These are phyloP conservation scores for Megastigmus dorsalis DNA, from an alignment of 2,888 invertebrate species.

Conservation along the genomic window DNA sequence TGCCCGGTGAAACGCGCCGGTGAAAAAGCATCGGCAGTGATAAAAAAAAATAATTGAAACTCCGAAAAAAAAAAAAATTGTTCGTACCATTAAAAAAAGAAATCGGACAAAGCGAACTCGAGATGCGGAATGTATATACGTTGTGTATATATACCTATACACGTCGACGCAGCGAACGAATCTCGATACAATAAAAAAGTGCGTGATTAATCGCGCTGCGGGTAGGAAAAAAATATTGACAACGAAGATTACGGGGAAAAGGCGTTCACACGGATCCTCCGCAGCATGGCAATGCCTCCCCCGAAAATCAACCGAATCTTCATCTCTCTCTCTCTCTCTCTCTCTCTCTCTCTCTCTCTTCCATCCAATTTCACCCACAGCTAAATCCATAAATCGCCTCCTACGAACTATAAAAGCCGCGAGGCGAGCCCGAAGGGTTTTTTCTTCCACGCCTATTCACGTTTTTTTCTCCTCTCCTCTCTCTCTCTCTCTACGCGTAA, in stretches of 20 bases:
- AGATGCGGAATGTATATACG: neutral
- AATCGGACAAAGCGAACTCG: conserved; percentile 10
- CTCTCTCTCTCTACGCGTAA: neutral
- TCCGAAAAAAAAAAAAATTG: too few relatives aligned
- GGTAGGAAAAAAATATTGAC: conserved; percentile 24
- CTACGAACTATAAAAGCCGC: conserved; percentile 19
- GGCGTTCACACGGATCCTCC: conserved; percentile 32
- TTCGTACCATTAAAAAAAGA: too few relatives aligned
- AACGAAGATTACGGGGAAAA: conserved; percentile 16
- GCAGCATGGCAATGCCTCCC: neutral
- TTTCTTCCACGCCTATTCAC: neutral
- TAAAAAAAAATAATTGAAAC: too few relatives aligned
- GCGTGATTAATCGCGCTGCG: conserved; percentile 28
- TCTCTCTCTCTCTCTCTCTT: neutral
- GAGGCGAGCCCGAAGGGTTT: conserved; percentile 16
- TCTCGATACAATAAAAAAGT: neutral
- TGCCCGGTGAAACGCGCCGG: too few relatives aligned
- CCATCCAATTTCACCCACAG: conserved; percentile 23
- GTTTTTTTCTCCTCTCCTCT: too few relatives aligned
- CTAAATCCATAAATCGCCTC: conserved; percentile 27
- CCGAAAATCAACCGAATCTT: neutral
- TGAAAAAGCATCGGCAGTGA: too few relatives aligned
- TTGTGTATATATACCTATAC: too few relatives aligned
- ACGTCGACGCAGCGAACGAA: neutral
- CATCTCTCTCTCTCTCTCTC: neutral